phyloP scores from a whole-genome alignment of 2,888 invertebrate species.

The Penaeus monodon region DNA sequence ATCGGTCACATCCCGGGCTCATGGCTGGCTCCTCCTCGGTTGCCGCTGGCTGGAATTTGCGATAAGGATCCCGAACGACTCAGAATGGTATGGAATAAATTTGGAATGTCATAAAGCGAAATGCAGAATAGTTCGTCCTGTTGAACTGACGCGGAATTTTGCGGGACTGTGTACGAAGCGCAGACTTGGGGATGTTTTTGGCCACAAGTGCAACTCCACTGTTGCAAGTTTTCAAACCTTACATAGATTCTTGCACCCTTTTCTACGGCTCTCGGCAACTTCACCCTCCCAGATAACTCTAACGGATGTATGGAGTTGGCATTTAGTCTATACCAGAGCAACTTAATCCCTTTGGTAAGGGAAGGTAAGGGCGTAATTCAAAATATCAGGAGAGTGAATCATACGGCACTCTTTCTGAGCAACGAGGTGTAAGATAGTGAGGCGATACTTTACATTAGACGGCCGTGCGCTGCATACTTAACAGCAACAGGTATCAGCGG shows the following conservation, averaged over 20 bases:
- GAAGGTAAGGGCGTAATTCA: not conserved
- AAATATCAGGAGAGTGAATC: not conserved
- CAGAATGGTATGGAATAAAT: slow-evolving; percentile 35
- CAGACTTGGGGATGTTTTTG: no score
- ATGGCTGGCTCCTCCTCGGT: not conserved
- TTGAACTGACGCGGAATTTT: slow-evolving; percentile 1
- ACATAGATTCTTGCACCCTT: no score
- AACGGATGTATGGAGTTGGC: no score
- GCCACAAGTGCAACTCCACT: no score
- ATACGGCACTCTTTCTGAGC: not conserved
- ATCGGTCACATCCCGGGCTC: not conserved
- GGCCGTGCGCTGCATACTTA: slow-evolving; percentile 43
- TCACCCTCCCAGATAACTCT: no score
- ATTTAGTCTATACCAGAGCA: not conserved
- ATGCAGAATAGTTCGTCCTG: not conserved
- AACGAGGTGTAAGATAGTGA: slow-evolving; percentile 51
- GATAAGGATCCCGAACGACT: slow-evolving; percentile 30
- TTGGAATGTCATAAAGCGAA: slow-evolving; percentile 34
- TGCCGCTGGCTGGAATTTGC: slow-evolving; percentile 10
- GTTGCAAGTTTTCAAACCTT: no score
- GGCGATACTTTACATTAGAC: slow-evolving; percentile 49
- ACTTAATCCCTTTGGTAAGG: not conserved
- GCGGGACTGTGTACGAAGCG: no score
- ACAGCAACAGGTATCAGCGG: slow-evolving; percentile 46
- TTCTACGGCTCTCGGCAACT: no score